phyloP scores from a whole-genome alignment of 2,797 vertebrate species.

The Sebastes kiyomatsui region DNA sequence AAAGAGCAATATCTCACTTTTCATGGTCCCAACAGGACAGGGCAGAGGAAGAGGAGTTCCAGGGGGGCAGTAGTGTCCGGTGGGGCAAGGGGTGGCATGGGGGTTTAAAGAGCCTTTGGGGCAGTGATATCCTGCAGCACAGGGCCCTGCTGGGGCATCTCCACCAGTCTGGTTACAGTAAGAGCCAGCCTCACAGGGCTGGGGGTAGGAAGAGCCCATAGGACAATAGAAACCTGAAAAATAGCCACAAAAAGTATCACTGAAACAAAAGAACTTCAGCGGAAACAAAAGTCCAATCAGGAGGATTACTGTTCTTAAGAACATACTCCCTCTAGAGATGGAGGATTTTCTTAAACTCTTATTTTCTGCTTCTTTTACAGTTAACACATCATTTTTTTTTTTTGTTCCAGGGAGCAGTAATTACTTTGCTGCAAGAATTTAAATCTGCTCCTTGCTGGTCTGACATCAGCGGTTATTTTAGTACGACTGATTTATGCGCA shows the following conservation, averaged over 20 bases:
- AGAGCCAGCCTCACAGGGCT: conserved; percentile 86
- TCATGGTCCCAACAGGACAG: conserved; percentile 86
- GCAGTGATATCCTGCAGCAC: conserved; percentile 81
- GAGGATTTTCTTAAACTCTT: conserved; percentile 3
- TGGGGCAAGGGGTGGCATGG: conserved; percentile 70
- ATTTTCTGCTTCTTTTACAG: not conserved
- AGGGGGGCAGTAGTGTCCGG: conserved; percentile 89
- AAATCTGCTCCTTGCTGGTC: conserved; percentile 18
- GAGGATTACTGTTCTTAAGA: not conserved
- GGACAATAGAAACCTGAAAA: conserved; percentile 88
- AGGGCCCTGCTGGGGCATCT: conserved; percentile 78
- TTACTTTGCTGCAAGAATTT: conserved; percentile 16
- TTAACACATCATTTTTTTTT: not conserved
- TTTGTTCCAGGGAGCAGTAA: conserved; percentile 12
- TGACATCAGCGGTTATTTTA: conserved; percentile 29
- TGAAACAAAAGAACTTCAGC: conserved; percentile 17
- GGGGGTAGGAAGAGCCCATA: conserved; percentile 80
- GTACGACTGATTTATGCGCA: not conserved
- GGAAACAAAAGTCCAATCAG: not conserved
- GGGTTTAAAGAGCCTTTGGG: conserved; percentile 71
- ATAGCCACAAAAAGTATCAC: conserved; percentile 13
- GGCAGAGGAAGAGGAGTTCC: conserved; percentile 83
- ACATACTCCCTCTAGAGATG: not conserved
- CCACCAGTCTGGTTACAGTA: conserved; percentile 79
- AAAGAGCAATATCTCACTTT: conserved; percentile 68